Conservation (phyloP, 1,140 invertebrate species). For the Lepidurus couesii region DNA sequence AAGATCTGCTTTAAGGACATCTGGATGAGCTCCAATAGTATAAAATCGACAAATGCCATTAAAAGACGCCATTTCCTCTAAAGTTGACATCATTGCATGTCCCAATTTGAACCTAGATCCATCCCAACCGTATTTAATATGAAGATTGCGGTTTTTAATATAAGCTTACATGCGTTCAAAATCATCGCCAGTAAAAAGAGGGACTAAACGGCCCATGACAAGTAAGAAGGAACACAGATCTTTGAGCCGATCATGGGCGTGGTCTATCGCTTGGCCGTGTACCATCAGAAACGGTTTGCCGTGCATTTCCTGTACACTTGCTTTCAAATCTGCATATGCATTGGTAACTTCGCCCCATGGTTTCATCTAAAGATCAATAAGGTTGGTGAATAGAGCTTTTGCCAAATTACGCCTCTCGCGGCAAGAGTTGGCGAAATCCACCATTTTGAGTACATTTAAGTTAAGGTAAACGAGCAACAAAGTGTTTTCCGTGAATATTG, state of each 20-base stretch:
- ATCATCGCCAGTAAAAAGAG: constrained; percentile 52
- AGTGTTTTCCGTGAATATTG: no score
- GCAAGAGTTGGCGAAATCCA: no score
- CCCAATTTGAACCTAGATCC: constrained; percentile 40
- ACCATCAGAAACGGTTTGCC: constrained; percentile 42
- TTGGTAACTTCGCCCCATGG: constrained; percentile 51
- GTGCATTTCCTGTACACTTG: constrained; percentile 44
- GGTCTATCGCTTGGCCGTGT: constrained; percentile 48
- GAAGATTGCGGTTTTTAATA: constrained; percentile 6
- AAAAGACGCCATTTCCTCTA: constrained; percentile 46
- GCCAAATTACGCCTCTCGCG: no score
- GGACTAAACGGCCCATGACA: constrained; percentile 54
- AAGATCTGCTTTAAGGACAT: constrained; percentile 48
- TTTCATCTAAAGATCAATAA: constrained; percentile 38
- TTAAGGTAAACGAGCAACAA: no score
- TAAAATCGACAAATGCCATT: constrained; percentile 46
- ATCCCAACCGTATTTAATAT: no score
- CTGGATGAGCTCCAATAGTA: constrained; percentile 46
- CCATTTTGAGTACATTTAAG: no score
- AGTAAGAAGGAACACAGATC: constrained; percentile 59
- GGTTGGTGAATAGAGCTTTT: background rate
- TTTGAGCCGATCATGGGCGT: constrained; percentile 52
- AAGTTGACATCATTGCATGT: constrained; percentile 42
- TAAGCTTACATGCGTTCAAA: constrained; percentile 38
- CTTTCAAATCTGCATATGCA: constrained; percentile 51